Conservation (phyloP, 2,888 invertebrate genomes). For the Brachyopa scutellaris region DNA sequence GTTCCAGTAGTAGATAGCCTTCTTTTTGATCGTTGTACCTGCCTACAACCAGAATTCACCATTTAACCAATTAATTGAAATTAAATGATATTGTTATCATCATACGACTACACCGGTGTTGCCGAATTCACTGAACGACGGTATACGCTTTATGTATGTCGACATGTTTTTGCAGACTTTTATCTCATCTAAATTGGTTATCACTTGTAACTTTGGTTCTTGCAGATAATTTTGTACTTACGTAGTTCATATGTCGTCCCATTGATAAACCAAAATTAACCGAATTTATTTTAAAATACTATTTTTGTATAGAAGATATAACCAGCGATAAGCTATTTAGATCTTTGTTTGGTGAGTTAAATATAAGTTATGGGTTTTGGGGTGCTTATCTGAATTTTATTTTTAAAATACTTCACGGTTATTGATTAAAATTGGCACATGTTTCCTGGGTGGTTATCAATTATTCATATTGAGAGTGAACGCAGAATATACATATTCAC, state of each 20-base stretch:
- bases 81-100: conserved; percentile 48
- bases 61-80: conserved; percentile 51
- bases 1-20: conserved; percentile 43
- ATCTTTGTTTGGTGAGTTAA: conserved; percentile 4
- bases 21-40: conserved; percentile 17
- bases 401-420: conserved; percentile 1
- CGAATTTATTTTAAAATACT: neutral
- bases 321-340: conserved; percentile 1
- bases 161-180: neutral
- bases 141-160: neutral
- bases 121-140: conserved; percentile 12
- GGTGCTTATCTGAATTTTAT: conserved; percentile 4
- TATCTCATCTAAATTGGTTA: conserved; percentile 49
- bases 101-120: neutral
- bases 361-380: neutral
- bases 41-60: conserved; percentile 25
- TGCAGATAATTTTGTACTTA: conserved; percentile 40
- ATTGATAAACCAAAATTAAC: conserved; percentile 18
- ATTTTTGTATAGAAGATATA: neutral
- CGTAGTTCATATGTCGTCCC: conserved; percentile 20
- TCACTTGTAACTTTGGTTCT: conserved; percentile 50
- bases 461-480: too few species aligned
- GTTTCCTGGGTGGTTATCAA: too few species aligned
- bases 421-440: neutral
- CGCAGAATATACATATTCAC: too few species aligned